Base-by-base conservation (phyloP, 1,140 invertebrate species). In the Arctopsyche grandis region DNA sequence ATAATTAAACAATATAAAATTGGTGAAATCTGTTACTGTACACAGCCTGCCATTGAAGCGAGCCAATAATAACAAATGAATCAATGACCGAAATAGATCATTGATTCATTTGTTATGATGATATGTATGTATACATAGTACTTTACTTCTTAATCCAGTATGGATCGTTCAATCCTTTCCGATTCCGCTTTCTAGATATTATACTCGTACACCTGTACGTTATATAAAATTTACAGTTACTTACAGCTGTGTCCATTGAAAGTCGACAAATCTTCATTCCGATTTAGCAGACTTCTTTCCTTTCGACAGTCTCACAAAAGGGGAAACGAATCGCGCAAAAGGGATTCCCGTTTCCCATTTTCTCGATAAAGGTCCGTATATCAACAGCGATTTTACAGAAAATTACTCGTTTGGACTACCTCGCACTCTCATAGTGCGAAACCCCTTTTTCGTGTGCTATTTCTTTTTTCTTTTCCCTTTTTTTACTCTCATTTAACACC, bases 371-470 rank as follows among this genome's bases (percentile, higher is more conserved):
- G n/a, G 12, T 69, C 66, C 24, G 66, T 69, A 69, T 26, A 69
- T 69, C 66, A 69, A 69, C 66, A 38, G 22, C 56, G 12, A 12
- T 21, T 69, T 69, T 69, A 69, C 21, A 21, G 69, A 71, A 46
- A 71, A 71, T 71, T 71, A 46, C 69, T 71, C 24, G 69, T 71
- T 46, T n/a, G 69, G 24, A 16, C 14, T 14, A 14, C 22, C 24
- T 12, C 14, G 24, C 16, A 9, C 16, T 14, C 26, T 66, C 24
- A 0, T 19, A 26, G 21, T 12, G 12, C 21, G 19, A 14, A 19
- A 16, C 21, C 21, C 56, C 56, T 60, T 21, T n/a, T 21, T 60
- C 56, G 21, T 60, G 1, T 16, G 24, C 9, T 66, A 14, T 9
- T 22, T 66, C 9, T 22, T 22, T 66, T 66, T 22, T 63, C 19